A percentile compares a stretch with the other conserved stretches of the same genome.
Conservation (phyloP, 2,797 vertebrate genomes). For the Scleropages formosus region DNA sequence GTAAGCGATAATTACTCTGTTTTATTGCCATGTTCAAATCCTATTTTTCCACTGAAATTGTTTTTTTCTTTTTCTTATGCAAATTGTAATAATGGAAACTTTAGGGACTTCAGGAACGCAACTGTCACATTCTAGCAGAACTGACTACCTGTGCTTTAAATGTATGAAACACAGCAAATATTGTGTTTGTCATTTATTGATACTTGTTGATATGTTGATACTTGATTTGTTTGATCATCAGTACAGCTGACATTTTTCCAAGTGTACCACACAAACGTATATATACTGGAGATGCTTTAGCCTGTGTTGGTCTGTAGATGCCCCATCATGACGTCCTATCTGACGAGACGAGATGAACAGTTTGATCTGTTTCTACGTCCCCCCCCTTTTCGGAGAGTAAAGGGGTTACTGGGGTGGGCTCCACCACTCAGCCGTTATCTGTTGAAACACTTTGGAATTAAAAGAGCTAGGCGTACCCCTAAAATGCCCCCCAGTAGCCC, state of each 20-base stretch:
- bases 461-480: conserved; percentile 49
- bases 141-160: no score
- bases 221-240: neutral
- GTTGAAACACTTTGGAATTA: conserved; percentile 59
- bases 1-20: no score
- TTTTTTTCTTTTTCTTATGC: no score
- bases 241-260: neutral
- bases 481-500: conserved; percentile 62
- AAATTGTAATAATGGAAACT: no score
- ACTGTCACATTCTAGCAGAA: no score
- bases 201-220: no score
- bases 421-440: conserved; percentile 60
- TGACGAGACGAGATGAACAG: conserved; percentile 53
- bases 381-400: neutral
- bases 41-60: no score
- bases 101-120: no score
- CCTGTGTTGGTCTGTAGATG: conserved; percentile 13
- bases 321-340: conserved; percentile 64
- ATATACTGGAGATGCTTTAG: neutral
- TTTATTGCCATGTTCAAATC: no score
- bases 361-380: conserved; percentile 46
- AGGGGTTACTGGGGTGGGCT: conserved; percentile 9
- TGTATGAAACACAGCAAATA: no score
- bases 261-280: conserved; percentile 15
- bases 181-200: no score